Base-by-base conservation (phyloP, 2,888 invertebrate genomes). In the Ichneumon xanthorius region DNA sequence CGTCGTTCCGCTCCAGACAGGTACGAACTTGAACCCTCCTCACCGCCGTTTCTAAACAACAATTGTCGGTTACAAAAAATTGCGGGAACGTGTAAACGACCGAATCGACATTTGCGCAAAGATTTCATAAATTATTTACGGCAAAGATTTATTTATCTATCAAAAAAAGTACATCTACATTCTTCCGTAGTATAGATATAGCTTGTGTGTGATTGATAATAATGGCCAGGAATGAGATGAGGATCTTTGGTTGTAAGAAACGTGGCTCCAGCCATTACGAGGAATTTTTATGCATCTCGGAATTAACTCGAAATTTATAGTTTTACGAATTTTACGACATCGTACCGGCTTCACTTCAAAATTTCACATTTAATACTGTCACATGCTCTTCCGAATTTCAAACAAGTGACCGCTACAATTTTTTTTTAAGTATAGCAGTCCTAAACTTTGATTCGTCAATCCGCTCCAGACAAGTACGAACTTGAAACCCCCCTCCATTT, bases 221-320 rank as follows among this genome's bases (percentile, higher is more conserved):
- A 68, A 94, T 94, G 97, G 96, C 97, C 97, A 71, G 97, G 97
- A 86, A 97, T 96, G 86, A 96, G 96, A 94, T 97, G 97, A 0
- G 97, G 97, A 90, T 97, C 96, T 48, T 96, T 96, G 48, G 96
- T 96, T 87, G 94, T 94, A 14, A 91, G 75, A 6, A 90, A 80
- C 77, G 89, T 89, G 6, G 87, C 58, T 37, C 88, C 90, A 40
- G 89, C 87, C 89, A 91, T 88, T 61, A 4, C 9, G 40, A 40
- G 19, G 22, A 79, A 40, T 71, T 79, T 84, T 48, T 37, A 40
- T 67, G 37, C 14, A 58, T 77, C 16, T 22, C n/a, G 22, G 19
- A 53, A 83, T 79, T 67, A 65, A 86, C 77, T 82, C 26, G 11
- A 48, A 78, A 78, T 85, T 85, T 81, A 19, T 73, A 14, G 22